These are phyloP conservation scores for Dolichopus griseipennis DNA, from an alignment of 2,888 invertebrate genomes.

Conservation along the genomic window DNA sequence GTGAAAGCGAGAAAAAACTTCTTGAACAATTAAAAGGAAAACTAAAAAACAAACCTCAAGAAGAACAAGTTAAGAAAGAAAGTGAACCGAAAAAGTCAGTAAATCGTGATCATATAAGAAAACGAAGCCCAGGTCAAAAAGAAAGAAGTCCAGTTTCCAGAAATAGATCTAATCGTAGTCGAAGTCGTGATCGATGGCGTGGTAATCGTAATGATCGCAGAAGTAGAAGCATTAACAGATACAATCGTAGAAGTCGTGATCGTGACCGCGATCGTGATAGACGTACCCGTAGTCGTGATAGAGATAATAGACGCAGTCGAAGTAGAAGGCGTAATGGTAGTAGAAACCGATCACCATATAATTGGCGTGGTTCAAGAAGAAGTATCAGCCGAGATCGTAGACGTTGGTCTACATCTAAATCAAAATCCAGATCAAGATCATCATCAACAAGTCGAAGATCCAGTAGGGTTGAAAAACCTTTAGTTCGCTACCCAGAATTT, in stretches of 20 bases:
- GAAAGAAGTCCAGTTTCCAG: slow-evolving; percentile 16
- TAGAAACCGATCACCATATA: slow-evolving; percentile 13
- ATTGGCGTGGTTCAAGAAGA: slow-evolving; percentile 17
- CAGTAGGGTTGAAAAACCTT: slow-evolving; percentile 37
- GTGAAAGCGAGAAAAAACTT: slow-evolving; percentile 50
- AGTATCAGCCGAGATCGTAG: slow-evolving; percentile 25
- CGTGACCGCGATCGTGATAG: slow-evolving; percentile 19
- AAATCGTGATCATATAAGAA: slow-evolving; percentile 13
- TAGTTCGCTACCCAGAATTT: slow-evolving; percentile 40
- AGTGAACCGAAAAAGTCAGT: slow-evolving; percentile 29
- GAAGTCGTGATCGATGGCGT: slow-evolving; percentile 29
- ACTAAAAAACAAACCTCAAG: slow-evolving; percentile 34
- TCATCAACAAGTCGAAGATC: slow-evolving; percentile 23
- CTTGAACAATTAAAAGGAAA: slow-evolving; percentile 45
- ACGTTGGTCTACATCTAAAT: slow-evolving; percentile 24
- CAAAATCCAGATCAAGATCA: slow-evolving; percentile 30
- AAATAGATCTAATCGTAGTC: slow-evolving; percentile 7
- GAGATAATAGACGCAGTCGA: slow-evolving; percentile 20
- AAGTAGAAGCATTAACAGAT: slow-evolving; percentile 10
- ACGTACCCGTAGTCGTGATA: slow-evolving; percentile 22
- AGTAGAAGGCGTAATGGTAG: slow-evolving; percentile 24
- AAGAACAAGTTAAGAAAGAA: slow-evolving; percentile 23
- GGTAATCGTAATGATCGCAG: slow-evolving; percentile 25
- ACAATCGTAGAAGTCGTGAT: slow-evolving; percentile 26
- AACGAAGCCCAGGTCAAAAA: slow-evolving; percentile 15